Evolutionary conservation across 2,113 vertebrate species (phyloP).

Genomic region (Paraplagusia blochii): DNA sequence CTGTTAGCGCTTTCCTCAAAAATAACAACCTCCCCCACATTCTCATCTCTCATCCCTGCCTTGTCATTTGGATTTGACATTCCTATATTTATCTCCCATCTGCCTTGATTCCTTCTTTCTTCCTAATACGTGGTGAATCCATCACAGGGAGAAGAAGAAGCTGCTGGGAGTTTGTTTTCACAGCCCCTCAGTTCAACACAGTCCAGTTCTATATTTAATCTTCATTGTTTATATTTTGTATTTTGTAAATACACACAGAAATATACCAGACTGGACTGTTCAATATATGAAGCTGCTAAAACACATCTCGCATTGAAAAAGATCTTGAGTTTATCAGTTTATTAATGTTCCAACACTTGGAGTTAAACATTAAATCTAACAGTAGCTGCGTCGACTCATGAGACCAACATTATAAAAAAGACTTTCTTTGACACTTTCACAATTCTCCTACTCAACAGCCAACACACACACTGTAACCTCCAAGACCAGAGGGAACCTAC

Average conservation of each 20-base stretch:
- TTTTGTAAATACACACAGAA: too few species aligned
- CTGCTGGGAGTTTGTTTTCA: slow-evolving; percentile 20
- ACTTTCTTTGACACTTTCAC: slow-evolving; percentile 33
- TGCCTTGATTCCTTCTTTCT: slow-evolving; percentile 40
- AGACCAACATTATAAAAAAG: slow-evolving; percentile 26
- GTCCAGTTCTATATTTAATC: not conserved
- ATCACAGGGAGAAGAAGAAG: slow-evolving; percentile 40
- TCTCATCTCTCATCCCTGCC: slow-evolving; percentile 49
- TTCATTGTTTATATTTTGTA: too few species aligned
- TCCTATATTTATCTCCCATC: slow-evolving; percentile 70
- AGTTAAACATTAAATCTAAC: slow-evolving; percentile 20
- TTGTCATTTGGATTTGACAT: slow-evolving; percentile 65
- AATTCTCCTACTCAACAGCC: slow-evolving; percentile 42
- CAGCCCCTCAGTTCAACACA: not conserved
- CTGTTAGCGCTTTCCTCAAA: slow-evolving; percentile 63
- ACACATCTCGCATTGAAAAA: too few species aligned
- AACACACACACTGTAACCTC: slow-evolving; percentile 55
- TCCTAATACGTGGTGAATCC: slow-evolving; percentile 32
- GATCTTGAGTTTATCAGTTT: too few species aligned
- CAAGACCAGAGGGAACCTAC: slow-evolving; percentile 19
- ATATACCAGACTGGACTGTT: too few species aligned
- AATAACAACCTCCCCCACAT: slow-evolving; percentile 53
- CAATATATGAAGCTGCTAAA: too few species aligned
- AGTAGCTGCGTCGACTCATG: slow-evolving; percentile 3
- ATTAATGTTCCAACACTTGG: not conserved